Evolutionary conservation across 2,797 vertebrate genomes (phyloP), one percentile per base, ranked within the genome.

Genomic region (Gambelia wislizenii): DNA sequence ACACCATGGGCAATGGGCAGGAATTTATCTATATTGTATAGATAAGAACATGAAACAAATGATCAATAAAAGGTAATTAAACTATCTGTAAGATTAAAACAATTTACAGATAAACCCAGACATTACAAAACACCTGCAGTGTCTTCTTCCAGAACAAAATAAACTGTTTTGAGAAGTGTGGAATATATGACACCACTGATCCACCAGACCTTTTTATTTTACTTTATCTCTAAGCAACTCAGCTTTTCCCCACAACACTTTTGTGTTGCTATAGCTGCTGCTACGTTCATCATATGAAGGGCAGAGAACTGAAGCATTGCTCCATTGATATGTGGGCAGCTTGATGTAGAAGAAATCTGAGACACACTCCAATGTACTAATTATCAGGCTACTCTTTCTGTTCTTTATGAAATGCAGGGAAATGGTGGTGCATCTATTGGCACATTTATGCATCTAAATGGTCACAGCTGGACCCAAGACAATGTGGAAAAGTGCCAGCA

Each of bases 211-310:
- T 33, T 25, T 77, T 86, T n/a, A 86, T 64, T 9, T 79, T 79
- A 70, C 49, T 70, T 10, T 56, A 87, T 87, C 86, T 80, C 47
- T 70, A 87, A 87, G 77, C 64, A 70, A 79, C 76, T 80, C 22
- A 6, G n/a, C 27, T 87, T 87, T 42, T 1, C 25, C 36, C 36
- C 33, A 4, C 77, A 67, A 70, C 75, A 70, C n/a, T n/a, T 80
- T 14, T 1, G 16, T 87, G 77, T 87, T 87, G 75, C 85, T 87
- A 87, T 80, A 87, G 86, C 27, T 70, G 76, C 67, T 84, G 47
- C 49, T 80, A 69, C 69, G 64, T 69, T 80, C 33, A 69, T 5
- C 18, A 39, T 39, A 80, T 42, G 14, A 79, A 67, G 36, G 49
- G 10, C 27, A 33, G 18, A 33, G 33, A 72, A 70, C 14, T 25